A percentile compares a stretch with the other conserved stretches of the same genome.
Evolutionary conservation across 2,797 vertebrate genomes (phyloP).

Genomic region (Crypturellus tataupa): DNA sequence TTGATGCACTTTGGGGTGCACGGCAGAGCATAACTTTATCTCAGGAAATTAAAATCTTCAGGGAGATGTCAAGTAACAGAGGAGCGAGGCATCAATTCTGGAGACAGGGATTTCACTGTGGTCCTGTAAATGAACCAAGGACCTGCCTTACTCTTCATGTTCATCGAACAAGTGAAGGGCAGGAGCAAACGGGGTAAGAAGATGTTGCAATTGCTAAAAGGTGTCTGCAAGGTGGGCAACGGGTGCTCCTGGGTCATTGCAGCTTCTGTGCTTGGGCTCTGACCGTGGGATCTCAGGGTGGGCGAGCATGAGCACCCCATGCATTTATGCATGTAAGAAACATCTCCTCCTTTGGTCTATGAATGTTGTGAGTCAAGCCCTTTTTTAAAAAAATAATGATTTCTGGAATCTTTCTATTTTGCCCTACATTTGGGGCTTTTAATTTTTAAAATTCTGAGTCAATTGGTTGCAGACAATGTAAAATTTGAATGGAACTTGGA

Average conservation of each 20-base stretch:
- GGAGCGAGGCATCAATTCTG: not conserved
- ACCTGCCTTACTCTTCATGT: not conserved
- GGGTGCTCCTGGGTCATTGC: not conserved
- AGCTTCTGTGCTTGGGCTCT: not conserved
- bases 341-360: not conserved
- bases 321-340: not conserved
- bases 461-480: not conserved
- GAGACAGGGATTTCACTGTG: fast-evolving
- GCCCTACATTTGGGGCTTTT: not conserved
- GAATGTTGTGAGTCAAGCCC: not conserved
- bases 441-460: not conserved
- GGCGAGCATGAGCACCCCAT: fast-evolving
- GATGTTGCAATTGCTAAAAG: not conserved
- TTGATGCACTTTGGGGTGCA: not conserved
- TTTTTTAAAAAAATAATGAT: not conserved
- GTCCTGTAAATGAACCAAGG: not conserved
- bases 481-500: not conserved
- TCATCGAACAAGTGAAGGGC: not conserved
- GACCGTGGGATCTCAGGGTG: not conserved
- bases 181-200: not conserved
- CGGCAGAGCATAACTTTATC: not conserved
- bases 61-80: not conserved
- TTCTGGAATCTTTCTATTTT: not conserved
- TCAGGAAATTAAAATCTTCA: not conserved
- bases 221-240: fast-evolving